Evolutionary conservation across 2,888 invertebrate species (phyloP), one percentile per base, ranked within the genome.

Genomic region (Acronicta aceris): DNA sequence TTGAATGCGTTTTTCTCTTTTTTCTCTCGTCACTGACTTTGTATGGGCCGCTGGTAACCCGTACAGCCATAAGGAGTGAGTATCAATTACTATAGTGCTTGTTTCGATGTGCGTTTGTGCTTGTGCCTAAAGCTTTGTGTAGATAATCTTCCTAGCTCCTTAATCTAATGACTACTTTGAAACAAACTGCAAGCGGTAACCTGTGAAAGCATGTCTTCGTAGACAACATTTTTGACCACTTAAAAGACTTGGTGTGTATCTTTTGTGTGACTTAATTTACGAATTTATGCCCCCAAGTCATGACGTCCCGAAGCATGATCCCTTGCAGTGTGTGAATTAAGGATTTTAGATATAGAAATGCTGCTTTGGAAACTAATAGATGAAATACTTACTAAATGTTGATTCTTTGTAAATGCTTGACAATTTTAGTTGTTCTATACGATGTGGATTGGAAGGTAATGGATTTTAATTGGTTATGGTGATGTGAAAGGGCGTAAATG

Each of bases 31-130:
- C 95, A 95, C 95, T 95, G 95, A 95, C 95, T 96, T 96, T 96
- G 95, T 95, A 96, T 96, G 96, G 95, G 95, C 95, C 93, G 95
- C 96, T 95, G 95, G 96, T 96, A 95, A 96, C 93, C 95, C 93
- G 93, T 94, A 95, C 96, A 96, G 96, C 95, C 88, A 90, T 95
- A 89, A 95, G 95, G 95, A 96, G 96, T 96, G 96, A 96, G 96
- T 96, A 96, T 95, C 94, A 90, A 90, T 93, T 95, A 95, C 94
- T 95, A 90, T 94, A 95, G 95, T 95, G 95, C 94, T 91, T 94
- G 89, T 91, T 86, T 91, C 83, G 79, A 82, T 93, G 93, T 94
- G 93, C 91, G 86, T 92, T 89, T 92, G 94, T 94, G 94, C 94
- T 93, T 95, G 94, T 94, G 94, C 94, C 93, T 93, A 86, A 82